Percentiles rank a stretch among this genome's conserved stretches.
These are phyloP conservation scores for Hyles lineata DNA, from an alignment of 2,888 invertebrate species.

Conservation along the genomic window DNA sequence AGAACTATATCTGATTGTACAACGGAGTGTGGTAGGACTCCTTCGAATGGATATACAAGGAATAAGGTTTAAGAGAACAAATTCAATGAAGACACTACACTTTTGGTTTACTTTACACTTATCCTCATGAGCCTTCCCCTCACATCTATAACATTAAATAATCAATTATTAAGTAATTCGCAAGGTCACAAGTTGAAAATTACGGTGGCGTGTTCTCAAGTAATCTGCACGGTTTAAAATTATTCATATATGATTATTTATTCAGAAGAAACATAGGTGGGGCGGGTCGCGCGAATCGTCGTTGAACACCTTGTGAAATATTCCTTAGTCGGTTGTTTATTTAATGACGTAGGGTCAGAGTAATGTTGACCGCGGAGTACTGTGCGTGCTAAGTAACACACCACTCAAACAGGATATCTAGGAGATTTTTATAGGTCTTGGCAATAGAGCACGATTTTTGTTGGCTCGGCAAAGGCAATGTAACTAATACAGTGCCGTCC, in stretches of 20 bases:
- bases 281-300: constrained; percentile 15
- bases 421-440: neutral
- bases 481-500: no score
- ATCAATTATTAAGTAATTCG: constrained; percentile 18
- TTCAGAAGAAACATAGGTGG: constrained; percentile 22
- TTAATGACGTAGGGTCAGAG: constrained; percentile 32
- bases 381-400: no score
- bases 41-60: neutral
- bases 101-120: neutral
- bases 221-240: constrained; percentile 17
- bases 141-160: neutral
- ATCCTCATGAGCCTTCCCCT: neutral
- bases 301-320: constrained; percentile 33
- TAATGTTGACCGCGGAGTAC: constrained; percentile 34
- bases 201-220: neutral
- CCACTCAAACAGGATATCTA: no score
- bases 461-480: no score
- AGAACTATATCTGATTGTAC: no score
- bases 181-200: constrained; percentile 19
- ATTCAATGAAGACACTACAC: neutral
- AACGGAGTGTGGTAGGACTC: no score
- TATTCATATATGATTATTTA: constrained; percentile 18
- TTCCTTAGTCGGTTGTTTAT: constrained; percentile 36
- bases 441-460: no score
- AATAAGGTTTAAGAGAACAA: neutral